phyloP scores from a whole-genome alignment of 2,888 invertebrate species.

The Phoronis australis region DNA sequence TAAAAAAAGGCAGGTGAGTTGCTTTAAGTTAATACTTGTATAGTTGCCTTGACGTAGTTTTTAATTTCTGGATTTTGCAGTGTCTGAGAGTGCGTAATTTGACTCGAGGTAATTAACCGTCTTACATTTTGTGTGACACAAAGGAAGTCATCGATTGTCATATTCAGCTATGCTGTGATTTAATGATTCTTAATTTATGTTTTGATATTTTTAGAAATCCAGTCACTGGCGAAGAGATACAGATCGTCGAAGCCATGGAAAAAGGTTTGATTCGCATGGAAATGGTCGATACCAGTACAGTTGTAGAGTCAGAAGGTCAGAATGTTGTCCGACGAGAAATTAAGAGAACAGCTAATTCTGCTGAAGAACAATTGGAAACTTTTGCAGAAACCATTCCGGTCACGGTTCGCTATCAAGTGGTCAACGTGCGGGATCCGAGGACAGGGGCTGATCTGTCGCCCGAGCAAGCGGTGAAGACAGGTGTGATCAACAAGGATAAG shows the following conservation, averaged over 20 bases:
- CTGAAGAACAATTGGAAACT: neutral
- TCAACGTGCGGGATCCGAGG: conserved; percentile 36
- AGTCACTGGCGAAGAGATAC: conserved; percentile 33
- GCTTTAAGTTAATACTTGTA: no score
- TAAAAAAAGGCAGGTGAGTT: no score
- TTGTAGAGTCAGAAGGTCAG: conserved; percentile 18
- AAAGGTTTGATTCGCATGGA: conserved; percentile 41
- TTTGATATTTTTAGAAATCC: no score
- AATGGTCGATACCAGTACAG: conserved; percentile 21
- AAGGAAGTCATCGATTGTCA: no score
- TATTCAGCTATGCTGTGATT: no score
- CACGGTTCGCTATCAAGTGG: neutral
- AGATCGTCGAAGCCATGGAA: conserved; percentile 48
- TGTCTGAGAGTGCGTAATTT: no score
- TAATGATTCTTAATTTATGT: no score
- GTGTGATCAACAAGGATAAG: conserved; percentile 38
- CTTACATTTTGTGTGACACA: no score
- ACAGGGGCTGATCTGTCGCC: conserved; percentile 36
- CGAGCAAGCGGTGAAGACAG: conserved; percentile 39
- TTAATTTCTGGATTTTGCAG: no score
- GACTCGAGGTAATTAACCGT: no score
- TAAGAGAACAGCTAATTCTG: neutral
- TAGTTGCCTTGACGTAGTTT: no score
- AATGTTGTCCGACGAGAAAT: neutral
- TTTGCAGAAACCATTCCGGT: no score